Conservation (phyloP, 2,113 vertebrate species). For the Apistogramma diplotaenia region DNA sequence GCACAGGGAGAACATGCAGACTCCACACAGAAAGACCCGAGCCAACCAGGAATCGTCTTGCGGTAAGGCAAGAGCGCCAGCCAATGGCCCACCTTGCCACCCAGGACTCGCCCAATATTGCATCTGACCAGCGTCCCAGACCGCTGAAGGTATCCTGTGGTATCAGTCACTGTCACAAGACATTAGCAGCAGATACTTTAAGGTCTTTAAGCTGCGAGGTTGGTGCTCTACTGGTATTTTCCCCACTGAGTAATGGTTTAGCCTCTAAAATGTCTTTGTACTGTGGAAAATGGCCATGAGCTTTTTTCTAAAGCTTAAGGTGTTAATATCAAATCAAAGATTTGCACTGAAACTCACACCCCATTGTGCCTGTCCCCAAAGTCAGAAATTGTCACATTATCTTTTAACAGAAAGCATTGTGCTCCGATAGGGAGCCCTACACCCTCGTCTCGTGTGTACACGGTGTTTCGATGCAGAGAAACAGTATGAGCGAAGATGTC, state of each 20-base stretch:
- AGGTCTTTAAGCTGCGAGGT: not conserved
- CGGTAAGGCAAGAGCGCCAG: not conserved
- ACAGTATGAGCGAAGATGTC: conserved; percentile 21
- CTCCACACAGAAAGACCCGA: not conserved
- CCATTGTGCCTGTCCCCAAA: not conserved
- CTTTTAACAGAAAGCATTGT: not conserved
- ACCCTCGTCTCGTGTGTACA: not conserved
- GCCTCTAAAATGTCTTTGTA: not conserved
- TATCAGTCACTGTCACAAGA: not conserved
- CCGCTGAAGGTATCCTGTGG: not conserved
- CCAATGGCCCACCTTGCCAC: not conserved
- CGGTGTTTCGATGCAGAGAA: conserved; percentile 1
- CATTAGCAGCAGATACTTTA: not conserved
- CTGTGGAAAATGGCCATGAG: not conserved
- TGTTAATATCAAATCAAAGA: not conserved
- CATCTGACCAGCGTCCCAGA: not conserved
- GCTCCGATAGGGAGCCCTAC: not conserved
- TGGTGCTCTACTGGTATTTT: not conserved
- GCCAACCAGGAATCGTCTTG: fast-evolving
- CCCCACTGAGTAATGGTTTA: not conserved
- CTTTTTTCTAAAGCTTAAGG: not conserved
- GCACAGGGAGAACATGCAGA: not conserved
- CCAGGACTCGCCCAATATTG: not conserved
- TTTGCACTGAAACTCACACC: not conserved
- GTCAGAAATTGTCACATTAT: not conserved